A percentile compares a stretch with the other conserved stretches of the same genome.
These are phyloP conservation scores for Drosophila neocordata DNA, from an alignment of 1,140 invertebrate genomes.

Conservation along the genomic window DNA sequence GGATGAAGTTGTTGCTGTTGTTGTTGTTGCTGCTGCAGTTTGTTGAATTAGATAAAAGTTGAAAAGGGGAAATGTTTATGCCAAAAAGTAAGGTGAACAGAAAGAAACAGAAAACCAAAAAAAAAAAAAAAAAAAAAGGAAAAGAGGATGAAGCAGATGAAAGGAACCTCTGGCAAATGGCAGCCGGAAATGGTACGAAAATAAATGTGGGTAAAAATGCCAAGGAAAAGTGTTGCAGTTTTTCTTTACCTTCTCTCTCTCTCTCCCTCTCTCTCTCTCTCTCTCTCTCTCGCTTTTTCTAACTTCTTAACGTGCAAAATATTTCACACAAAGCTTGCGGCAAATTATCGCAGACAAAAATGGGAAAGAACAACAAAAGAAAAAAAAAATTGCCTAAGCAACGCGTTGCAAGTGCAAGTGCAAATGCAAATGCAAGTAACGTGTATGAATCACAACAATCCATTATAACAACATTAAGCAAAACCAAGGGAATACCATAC, in stretches of 20 bases:
- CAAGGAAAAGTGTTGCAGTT: constrained; percentile 46
- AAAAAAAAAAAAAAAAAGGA: not conserved
- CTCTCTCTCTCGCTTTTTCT: not conserved
- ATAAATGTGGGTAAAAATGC: constrained; percentile 76
- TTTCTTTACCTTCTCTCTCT: constrained; percentile 16
- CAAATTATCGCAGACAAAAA: constrained; percentile 40
- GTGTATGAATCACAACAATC: constrained; percentile 60
- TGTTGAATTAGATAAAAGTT: constrained; percentile 81
- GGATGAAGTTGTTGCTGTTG: constrained; percentile 42
- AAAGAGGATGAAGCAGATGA: not conserved
- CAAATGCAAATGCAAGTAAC: constrained; percentile 44
- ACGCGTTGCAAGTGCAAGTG: constrained; percentile 70
- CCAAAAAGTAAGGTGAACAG: constrained; percentile 53
- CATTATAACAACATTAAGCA: constrained; percentile 9
- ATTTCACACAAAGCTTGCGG: constrained; percentile 56
- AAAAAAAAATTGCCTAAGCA: constrained; percentile 56
- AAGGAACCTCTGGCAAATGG: constrained; percentile 45
- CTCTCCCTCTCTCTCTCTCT: not conserved
- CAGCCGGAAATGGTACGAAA: constrained; percentile 73
- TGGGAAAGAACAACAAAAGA: not conserved
- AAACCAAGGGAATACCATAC: constrained; percentile 69
- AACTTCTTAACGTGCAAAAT: constrained; percentile 54
- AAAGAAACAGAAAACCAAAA: not conserved
- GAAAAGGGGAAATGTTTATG: constrained; percentile 73
- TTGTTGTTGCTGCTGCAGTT: constrained; percentile 55